These are phyloP conservation scores for Lophius americanus DNA, from an alignment of 2,797 vertebrate genomes.

Conservation along the genomic window DNA sequence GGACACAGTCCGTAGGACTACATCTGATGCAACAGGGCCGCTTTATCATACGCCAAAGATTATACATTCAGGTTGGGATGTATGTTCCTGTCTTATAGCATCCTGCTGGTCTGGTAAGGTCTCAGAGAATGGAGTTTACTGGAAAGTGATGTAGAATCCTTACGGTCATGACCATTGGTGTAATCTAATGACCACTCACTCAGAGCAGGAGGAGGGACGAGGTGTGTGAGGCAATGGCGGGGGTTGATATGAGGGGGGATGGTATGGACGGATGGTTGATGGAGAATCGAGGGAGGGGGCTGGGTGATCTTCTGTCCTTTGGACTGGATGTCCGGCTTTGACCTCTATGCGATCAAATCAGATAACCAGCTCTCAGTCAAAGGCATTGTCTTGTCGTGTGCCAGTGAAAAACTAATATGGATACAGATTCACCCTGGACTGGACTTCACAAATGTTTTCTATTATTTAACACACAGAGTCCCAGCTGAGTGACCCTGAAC, in stretches of 20 bases:
- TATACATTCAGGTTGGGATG: conserved; percentile 19
- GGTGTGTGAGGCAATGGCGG: conserved; percentile 38
- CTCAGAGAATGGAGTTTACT: conserved; percentile 79
- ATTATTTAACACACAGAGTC: conserved; percentile 42
- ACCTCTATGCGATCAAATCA: conserved; percentile 76
- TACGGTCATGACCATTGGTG: conserved; percentile 78
- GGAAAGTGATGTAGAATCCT: conserved; percentile 82
- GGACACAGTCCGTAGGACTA: conserved; percentile 12
- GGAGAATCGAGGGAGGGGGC: conserved; percentile 28
- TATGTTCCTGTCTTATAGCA: conserved; percentile 24
- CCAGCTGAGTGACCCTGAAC: conserved; percentile 14
- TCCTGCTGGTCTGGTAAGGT: conserved; percentile 54
- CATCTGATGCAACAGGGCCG: conserved; percentile 8
- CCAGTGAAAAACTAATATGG: conserved; percentile 37
- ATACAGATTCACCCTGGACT: conserved; percentile 36
- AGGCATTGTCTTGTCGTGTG: conserved; percentile 61
- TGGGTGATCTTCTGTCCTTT: conserved; percentile 59
- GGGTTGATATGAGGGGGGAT: conserved; percentile 49
- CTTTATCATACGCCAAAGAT: conserved; percentile 13
- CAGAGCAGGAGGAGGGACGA: conserved; percentile 56
- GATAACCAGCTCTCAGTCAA: conserved; percentile 71
- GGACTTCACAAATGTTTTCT: conserved; percentile 20
- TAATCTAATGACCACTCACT: conserved; percentile 84
- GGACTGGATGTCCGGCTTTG: conserved; percentile 67
- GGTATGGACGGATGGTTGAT: conserved; percentile 61